These are phyloP conservation scores for Zapornia atra DNA, from an alignment of 2,113 vertebrate species.

Conservation along the genomic window DNA sequence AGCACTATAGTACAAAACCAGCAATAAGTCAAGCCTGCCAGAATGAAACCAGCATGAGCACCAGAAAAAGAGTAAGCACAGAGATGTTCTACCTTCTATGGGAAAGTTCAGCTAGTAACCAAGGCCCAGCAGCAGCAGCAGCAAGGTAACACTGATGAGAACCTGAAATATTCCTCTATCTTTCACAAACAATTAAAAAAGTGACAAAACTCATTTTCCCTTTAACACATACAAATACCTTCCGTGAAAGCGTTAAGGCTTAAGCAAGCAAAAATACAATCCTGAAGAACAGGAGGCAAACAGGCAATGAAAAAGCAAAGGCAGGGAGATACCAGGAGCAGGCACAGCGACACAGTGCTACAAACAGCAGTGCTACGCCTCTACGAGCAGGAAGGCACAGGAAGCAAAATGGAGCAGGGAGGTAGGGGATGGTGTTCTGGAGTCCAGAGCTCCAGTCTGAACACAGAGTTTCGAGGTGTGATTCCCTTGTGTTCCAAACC, in stretches of 20 bases:
- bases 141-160: not conserved
- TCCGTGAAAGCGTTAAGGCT: not conserved
- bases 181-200: not conserved
- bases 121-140: not conserved
- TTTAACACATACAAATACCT: not conserved
- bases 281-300: not conserved
- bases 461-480: not conserved
- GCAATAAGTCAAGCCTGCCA: conserved; percentile 70
- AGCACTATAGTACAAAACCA: conserved; percentile 7
- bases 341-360: not conserved
- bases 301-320: not conserved
- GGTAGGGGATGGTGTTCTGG: not conserved
- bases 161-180: not conserved
- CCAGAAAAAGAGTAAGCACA: not conserved
- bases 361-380: not conserved
- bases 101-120: not conserved
- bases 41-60: conserved; percentile 44
- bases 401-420: not conserved
- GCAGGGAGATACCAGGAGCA: not conserved
- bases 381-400: not conserved
- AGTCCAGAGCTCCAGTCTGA: not conserved
- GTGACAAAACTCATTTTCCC: not conserved
- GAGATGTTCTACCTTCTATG: not conserved
- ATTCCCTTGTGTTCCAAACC: not conserved
- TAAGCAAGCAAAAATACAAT: not conserved